Conservation (phyloP, 2,797 vertebrate genomes). For the Kryptolebias ocellatus region DNA sequence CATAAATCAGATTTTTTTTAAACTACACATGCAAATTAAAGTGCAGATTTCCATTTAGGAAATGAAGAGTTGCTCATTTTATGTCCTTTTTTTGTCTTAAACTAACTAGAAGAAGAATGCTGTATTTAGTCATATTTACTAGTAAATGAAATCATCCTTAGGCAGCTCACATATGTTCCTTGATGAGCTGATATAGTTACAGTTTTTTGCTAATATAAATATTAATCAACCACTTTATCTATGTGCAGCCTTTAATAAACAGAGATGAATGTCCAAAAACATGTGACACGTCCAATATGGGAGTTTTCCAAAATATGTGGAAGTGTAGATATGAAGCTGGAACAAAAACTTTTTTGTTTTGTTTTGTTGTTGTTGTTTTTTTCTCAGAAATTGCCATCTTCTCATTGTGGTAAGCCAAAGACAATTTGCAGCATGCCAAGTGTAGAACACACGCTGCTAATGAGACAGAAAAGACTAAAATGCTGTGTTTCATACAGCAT, state of each 20-base stretch:
- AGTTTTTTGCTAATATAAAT: not conserved
- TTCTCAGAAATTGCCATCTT: conserved; percentile 25
- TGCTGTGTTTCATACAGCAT: not conserved
- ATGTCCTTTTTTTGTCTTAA: not conserved
- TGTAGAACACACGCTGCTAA: conserved; percentile 9
- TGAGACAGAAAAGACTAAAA: not conserved
- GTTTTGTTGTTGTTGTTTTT: conserved; percentile 10
- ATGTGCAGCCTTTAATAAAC: not conserved
- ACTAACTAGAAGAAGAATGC: not conserved
- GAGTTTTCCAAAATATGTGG: not conserved
- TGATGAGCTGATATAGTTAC: not conserved
- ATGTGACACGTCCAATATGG: not conserved
- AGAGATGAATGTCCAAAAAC: not conserved
- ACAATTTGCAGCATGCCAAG: conserved; percentile 10
- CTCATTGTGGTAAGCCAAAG: conserved; percentile 7
- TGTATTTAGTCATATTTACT: not conserved
- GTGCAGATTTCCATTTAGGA: not conserved
- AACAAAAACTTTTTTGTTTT: conserved; percentile 1
- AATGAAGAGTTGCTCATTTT: not conserved
- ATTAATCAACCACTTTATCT: too few species aligned
- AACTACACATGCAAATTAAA: not conserved
- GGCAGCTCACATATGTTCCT: not conserved
- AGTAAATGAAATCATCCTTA: not conserved
- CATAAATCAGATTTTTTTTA: not conserved
- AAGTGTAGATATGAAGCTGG: conserved; percentile 3